Percentiles rank a stretch among this genome's conserved stretches.
phyloP scores from a whole-genome alignment of 2,797 vertebrate species.

The Brotula barbata region DNA sequence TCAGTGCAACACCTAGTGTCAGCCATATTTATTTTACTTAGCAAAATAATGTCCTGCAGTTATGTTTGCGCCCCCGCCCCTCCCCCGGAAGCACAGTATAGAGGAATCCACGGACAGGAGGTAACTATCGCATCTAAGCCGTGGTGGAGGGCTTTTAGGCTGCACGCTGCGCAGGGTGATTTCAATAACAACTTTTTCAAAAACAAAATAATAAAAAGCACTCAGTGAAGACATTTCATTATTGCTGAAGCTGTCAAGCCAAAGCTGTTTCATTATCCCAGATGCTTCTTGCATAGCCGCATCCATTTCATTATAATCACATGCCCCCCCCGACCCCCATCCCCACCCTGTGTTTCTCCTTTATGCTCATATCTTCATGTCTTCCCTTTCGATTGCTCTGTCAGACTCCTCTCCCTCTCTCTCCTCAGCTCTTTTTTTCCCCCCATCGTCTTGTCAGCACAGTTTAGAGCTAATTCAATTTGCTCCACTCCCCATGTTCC shows the following conservation, averaged over 20 bases:
- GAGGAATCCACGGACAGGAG: not conserved
- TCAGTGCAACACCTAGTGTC: conserved; percentile 31
- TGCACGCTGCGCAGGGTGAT: conserved; percentile 28
- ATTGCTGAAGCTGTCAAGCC: conserved; percentile 29
- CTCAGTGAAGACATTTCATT: conserved; percentile 37
- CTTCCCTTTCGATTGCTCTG: conserved; percentile 24
- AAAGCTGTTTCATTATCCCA: conserved; percentile 4
- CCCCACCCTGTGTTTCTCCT: conserved; percentile 10
- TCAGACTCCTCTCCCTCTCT: conserved; percentile 18
- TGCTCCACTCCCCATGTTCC: conserved; percentile 30
- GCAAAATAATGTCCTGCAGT: conserved; percentile 45
- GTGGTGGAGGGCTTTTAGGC: conserved; percentile 14
- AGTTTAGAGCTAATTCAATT: conserved; percentile 50
- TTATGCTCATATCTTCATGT: conserved; percentile 15
- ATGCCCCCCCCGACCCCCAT: conserved; percentile 4
- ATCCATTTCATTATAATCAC: conserved; percentile 17
- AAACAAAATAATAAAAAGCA: conserved; percentile 26
- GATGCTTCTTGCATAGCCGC: conserved; percentile 11
- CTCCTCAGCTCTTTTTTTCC: conserved; percentile 16
- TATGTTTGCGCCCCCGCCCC: conserved; percentile 27
- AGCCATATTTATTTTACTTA: conserved; percentile 51
- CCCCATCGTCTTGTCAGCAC: conserved; percentile 44
- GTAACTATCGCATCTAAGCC: not conserved
- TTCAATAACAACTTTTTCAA: conserved; percentile 31
- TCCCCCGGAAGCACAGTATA: conserved; percentile 19